Conservation (phyloP, 1,140 invertebrate genomes). For the Drosophila nigrodunni region DNA sequence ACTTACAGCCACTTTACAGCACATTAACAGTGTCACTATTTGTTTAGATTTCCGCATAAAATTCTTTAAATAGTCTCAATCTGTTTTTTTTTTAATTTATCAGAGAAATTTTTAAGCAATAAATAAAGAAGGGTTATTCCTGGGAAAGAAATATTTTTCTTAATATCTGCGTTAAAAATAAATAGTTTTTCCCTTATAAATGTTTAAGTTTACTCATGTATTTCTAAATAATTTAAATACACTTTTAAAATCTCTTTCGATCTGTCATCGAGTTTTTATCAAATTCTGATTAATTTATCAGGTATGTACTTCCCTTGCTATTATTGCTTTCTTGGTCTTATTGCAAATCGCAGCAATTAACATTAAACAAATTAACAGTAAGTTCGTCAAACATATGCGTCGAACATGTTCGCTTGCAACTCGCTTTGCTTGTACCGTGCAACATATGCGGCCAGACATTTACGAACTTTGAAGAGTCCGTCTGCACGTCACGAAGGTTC, state of each 20-base stretch:
- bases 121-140: too few species aligned
- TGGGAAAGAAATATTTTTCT: too few species aligned
- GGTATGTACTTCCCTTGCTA: not conserved
- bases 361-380: not conserved
- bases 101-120: not conserved
- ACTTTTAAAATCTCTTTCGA: too few species aligned
- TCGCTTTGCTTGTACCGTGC: constrained; percentile 16
- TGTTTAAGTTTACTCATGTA: too few species aligned
- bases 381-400: constrained; percentile 2
- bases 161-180: too few species aligned
- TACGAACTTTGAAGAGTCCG: constrained; percentile 11
- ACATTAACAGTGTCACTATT: constrained; percentile 2
- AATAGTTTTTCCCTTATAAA: too few species aligned
- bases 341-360: not conserved
- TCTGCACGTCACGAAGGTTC: not conserved
- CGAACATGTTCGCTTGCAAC: constrained; percentile 23
- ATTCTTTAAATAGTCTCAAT: not conserved
- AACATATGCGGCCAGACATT: constrained; percentile 15
- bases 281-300: not conserved
- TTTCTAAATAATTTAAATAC: too few species aligned
- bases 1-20: constrained; percentile 9
- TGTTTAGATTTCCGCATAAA: not conserved
- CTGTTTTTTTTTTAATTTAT: not conserved
- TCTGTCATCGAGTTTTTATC: not conserved
- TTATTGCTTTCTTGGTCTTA: not conserved